Evolutionary conservation across 30 jellyfish, hydroid and myxozoan genomes (phyloP).

Genomic region (Chironex yamaguchii): DNA sequence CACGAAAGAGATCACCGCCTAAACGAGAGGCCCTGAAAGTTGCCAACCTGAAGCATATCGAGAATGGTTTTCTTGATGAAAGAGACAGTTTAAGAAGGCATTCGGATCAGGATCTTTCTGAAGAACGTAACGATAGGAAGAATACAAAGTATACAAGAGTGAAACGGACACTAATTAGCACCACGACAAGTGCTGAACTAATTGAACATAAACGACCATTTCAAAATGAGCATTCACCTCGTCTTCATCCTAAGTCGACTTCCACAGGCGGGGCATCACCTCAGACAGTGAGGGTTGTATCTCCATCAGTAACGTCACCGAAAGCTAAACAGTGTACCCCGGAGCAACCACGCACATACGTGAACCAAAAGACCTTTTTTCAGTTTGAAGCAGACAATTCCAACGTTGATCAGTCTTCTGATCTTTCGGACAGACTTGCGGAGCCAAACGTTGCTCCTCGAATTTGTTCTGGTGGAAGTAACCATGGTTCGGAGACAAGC

Average conservation of each 20-base stretch:
- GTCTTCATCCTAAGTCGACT: conserved; percentile 25
- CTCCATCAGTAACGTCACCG: conserved; percentile 20
- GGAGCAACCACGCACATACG: conserved; percentile 14
- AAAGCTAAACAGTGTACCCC: conserved; percentile 25
- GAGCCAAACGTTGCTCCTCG: not conserved
- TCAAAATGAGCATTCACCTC: not conserved
- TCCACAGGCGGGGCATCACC: conserved; percentile 9
- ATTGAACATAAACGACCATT: conserved; percentile 76
- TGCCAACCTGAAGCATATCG: not conserved
- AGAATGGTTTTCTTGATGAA: conserved; percentile 16
- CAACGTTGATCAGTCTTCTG: not conserved
- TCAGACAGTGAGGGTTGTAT: conserved; percentile 18
- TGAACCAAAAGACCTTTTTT: not conserved
- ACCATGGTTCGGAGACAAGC: not conserved
- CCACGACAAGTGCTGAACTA: conserved; percentile 95
- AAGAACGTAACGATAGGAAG: conserved; percentile 70
- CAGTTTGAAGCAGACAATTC: not conserved
- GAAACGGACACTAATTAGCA: conserved; percentile 81
- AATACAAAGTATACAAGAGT: conserved; percentile 53
- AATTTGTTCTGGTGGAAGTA: not conserved
- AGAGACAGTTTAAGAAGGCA: conserved; percentile 58
- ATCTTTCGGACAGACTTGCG: not conserved
- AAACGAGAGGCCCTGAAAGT: conserved; percentile 4
- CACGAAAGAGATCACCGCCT: conserved; percentile 31
- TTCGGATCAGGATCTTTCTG: conserved; percentile 85